Percentiles rank a stretch among this genome's conserved stretches.
Conservation (phyloP, 2,113 vertebrate species). For the Serilophus lunatus region DNA sequence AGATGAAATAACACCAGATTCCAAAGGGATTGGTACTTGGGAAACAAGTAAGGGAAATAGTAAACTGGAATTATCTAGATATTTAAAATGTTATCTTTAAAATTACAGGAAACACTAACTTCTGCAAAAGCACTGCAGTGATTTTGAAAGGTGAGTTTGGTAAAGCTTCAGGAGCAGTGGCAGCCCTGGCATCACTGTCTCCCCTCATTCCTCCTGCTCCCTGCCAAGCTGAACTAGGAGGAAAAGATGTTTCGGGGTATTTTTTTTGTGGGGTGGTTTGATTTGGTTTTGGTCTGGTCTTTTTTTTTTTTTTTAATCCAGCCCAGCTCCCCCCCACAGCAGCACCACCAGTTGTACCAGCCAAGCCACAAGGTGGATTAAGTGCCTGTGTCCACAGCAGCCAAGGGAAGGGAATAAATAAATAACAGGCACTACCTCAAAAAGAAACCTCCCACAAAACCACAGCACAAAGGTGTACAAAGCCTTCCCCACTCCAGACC, state of each 20-base stretch:
- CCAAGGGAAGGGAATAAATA: neutral
- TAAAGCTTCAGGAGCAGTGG: neutral
- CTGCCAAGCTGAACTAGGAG: neutral
- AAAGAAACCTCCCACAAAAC: neutral
- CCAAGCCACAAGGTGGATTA: neutral
- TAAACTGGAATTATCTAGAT: neutral
- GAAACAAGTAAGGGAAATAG: neutral
- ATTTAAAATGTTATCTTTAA: neutral
- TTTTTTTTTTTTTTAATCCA: neutral
- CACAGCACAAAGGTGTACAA: neutral
- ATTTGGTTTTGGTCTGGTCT: neutral
- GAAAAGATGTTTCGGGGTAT: neutral
- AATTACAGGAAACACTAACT: neutral
- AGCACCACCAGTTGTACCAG: neutral
- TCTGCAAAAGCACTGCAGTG: neutral
- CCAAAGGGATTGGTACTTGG: neutral
- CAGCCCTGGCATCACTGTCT: neutral
- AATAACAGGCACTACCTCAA: neutral
- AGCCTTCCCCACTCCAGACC: neutral
- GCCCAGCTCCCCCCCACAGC: neutral
- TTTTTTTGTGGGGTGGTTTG: neutral
- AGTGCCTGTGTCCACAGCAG: neutral
- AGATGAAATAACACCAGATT: neutral
- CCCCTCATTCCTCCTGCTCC: neutral
- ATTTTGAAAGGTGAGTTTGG: neutral